A percentile compares a stretch with the other conserved stretches of the same genome.
phyloP scores from a whole-genome alignment of 53 echinoderm and acorn worm genomes.

The Holothuria scabra region DNA sequence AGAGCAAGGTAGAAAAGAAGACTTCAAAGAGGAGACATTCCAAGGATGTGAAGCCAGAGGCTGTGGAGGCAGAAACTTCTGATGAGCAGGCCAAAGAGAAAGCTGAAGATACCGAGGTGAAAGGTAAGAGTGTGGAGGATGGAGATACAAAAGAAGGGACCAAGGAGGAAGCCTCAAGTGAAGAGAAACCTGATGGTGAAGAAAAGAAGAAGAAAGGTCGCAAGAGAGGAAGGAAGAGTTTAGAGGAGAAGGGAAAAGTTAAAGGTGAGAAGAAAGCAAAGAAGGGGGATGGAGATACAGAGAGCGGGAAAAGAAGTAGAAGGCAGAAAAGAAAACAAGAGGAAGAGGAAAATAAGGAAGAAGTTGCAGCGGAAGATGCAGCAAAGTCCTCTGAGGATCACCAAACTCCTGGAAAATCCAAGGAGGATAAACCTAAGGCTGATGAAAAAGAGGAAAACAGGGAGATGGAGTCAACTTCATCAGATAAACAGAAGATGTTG shows the following conservation, averaged over 20 bases:
- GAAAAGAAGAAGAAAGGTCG: slow-evolving; percentile 37
- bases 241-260: slow-evolving; percentile 37
- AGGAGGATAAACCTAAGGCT: slow-evolving; percentile 8
- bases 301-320: slow-evolving; percentile 66
- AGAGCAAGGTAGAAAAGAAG: slow-evolving; percentile 60
- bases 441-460: slow-evolving; percentile 14
- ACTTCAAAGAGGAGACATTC: slow-evolving; percentile 52
- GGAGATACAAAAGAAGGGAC: slow-evolving; percentile 15
- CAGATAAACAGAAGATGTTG: slow-evolving; percentile 17
- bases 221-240: slow-evolving; percentile 21
- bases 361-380: not conserved
- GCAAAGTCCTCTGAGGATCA: slow-evolving; percentile 17
- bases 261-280: slow-evolving; percentile 48
- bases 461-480: slow-evolving; percentile 1
- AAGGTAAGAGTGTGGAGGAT: slow-evolving; percentile 1
- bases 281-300: slow-evolving; percentile 50
- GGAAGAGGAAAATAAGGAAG: slow-evolving; percentile 33
- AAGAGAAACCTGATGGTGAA: slow-evolving; percentile 2
- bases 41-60: slow-evolving; percentile 46
- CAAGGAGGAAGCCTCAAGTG: slow-evolving; percentile 21
- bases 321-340: slow-evolving; percentile 59
- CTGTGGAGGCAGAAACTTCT: slow-evolving; percentile 10
- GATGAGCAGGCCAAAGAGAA: slow-evolving; percentile 23
- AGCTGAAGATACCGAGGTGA: no score
- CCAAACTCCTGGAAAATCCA: not conserved